Evolutionary conservation across 2,113 vertebrate species (phyloP), one percentile per base, ranked within the genome.

Genomic region (Apodemus speciosus): DNA sequence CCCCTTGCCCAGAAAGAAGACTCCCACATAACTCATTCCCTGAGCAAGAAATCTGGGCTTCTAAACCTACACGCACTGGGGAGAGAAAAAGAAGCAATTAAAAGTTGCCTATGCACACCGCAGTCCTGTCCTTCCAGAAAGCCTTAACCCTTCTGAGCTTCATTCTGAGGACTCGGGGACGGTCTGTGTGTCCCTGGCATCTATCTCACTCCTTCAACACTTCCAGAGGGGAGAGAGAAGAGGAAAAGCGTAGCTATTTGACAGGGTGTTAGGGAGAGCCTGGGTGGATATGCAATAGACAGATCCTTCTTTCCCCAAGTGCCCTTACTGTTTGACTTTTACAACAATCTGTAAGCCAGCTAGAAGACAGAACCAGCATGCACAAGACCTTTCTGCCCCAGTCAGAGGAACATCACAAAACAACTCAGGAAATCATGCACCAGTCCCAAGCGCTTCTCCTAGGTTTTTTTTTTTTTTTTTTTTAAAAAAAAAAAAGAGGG

Each of bases 71-170:
- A 88, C 87, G 95, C 98, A 85, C 95, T 97, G 94, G 30, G 40
- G 32, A 49, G 20, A 27, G 53, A 69, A 85, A 97, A 93, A 90
- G 97, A 86, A 97, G 94, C 96, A 98, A 98, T 98, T 98, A 98
- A 97, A 98, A 98, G 98, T 98, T 98, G 96, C 88, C 97, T 96
- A 97, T 97, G 97, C 98, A 97, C 95, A 97, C 91, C 93, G 97
- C 98, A 97, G 94, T 97, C 90, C 94, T 98, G 96, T 95, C 97
- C 89, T 69, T 95, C 92, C 72, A 97, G 66, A 84, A 92, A 85
- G 89, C 90, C 89, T 88, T 95, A 88, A 96, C 80, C 89, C 87
- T 97, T 95, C 94, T 95, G 96, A 91, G 95, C 94, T 95, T 93
- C 96, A 97, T 95, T 93, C 95, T 97, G 92, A 96, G 88, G 95